Evolutionary conservation across 2,113 vertebrate species (phyloP).

Genomic region (Mesembrinibis cayennensis): DNA sequence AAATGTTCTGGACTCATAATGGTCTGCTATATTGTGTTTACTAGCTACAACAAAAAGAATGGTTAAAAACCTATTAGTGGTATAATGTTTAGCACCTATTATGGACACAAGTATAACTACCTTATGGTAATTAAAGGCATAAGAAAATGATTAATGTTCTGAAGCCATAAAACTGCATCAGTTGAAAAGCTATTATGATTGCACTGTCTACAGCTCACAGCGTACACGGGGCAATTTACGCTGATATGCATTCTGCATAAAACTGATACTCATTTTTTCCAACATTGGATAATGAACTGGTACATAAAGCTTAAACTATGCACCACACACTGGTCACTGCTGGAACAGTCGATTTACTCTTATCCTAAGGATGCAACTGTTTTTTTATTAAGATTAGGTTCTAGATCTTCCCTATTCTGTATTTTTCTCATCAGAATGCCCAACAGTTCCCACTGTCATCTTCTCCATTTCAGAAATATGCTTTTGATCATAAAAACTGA

Average conservation of each 20-base stretch:
- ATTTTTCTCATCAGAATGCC: background rate
- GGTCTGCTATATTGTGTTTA: slow-evolving; percentile 2
- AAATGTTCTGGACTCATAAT: background rate
- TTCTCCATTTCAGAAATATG: background rate
- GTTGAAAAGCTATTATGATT: slow-evolving; percentile 31
- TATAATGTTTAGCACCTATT: slow-evolving; percentile 51
- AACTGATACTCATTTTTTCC: background rate
- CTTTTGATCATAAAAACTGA: background rate
- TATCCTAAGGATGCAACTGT: background rate
- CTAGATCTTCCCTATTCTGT: background rate
- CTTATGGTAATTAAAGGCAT: slow-evolving; percentile 52
- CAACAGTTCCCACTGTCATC: rapidly evolving
- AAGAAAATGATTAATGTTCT: slow-evolving; percentile 62
- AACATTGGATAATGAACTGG: background rate
- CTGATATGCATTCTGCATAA: background rate
- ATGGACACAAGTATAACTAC: slow-evolving; percentile 38
- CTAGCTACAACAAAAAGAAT: slow-evolving; percentile 30
- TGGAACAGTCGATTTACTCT: background rate
- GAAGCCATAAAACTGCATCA: slow-evolving; percentile 40
- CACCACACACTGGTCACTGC: background rate
- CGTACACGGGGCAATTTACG: background rate
- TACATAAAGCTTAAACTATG: background rate
- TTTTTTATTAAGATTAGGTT: background rate
- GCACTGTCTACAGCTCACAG: slow-evolving; percentile 1
- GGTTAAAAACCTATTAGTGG: slow-evolving; percentile 50